Base-by-base conservation (phyloP, 2,888 invertebrate species). In the Troides oblongomaculatus region DNA sequence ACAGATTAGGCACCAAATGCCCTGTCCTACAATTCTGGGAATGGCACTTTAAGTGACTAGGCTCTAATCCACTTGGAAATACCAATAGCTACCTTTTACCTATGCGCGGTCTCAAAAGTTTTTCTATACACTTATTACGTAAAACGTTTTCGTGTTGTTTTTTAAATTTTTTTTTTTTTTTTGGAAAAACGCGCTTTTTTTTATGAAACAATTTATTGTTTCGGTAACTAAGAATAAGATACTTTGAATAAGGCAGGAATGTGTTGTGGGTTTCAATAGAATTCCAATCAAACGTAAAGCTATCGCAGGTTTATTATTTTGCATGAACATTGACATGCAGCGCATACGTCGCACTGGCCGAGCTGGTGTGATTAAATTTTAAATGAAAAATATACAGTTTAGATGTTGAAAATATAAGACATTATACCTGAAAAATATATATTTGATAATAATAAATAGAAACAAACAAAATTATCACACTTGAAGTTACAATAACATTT, bases 1-100 rank as follows among this genome's bases (percentile, higher is more conserved):
- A 64, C 64, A 53, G 18, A 64, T 64, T 64, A 60, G 60, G 60
- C 17, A 69, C 53, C 18, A 21, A 64, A 69, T 64, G 64, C 43
- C 63, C 64, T n/a, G 63, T 60, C 36, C 25, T 63, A 69, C 64
- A 69, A 69, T 69, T 64, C 68, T n/a, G 23, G 64, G 64, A 64
- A 69, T 61, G n/a, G 21, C 60, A 69, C 43, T 69, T 25, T 25
- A 50, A 36, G 59, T 64, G 61, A 64, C 57, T 57, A 39, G 64
- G 18, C 56, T 21, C 46, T 61, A 57, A 53, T 30, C 23, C 0
- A 57, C 56, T 59, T 61, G 64, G 61, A 64, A 64, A 64, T 64
- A 68, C 63, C 68, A 18, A 68, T 56, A 69, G 53, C 46, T 68
- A 36, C 53, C 36, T 63, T 64, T 57, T 61, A 61, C 60, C 64